Evolutionary conservation across 1,140 invertebrate genomes (phyloP).

Genomic region (Charaxes varanes): DNA sequence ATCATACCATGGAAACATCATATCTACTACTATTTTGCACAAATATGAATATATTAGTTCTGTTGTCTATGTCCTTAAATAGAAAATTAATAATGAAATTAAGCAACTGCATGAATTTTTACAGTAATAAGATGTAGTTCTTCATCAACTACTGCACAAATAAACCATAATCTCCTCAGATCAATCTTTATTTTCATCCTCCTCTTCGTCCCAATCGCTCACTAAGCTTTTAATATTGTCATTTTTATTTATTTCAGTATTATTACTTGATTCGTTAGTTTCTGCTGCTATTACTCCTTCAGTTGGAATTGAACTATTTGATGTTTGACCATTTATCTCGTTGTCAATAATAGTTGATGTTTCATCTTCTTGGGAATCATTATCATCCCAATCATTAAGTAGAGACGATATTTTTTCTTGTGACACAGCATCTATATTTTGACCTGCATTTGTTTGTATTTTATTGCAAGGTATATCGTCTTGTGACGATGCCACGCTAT

Average conservation of each 20-base stretch:
- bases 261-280: slow-evolving; percentile 4
- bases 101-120: no score
- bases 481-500: slow-evolving; percentile 1
- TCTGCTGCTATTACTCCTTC: slow-evolving; percentile 3
- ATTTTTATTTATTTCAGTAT: slow-evolving; percentile 25
- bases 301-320: neutral
- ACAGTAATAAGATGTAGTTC: no score
- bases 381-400: slow-evolving; percentile 71
- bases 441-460: slow-evolving; percentile 5
- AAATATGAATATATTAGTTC: no score
- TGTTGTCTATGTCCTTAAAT: no score
- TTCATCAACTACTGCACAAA: no score
- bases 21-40: no score
- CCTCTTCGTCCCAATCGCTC: slow-evolving; percentile 66
- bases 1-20: no score
- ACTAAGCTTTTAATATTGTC: slow-evolving; percentile 62
- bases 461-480: slow-evolving; percentile 1
- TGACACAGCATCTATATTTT: slow-evolving; percentile 6
- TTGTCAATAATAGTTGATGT: slow-evolving; percentile 3
- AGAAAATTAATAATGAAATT: no score
- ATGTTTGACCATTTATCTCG: slow-evolving; percentile 1
- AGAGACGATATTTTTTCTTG: slow-evolving; percentile 62
- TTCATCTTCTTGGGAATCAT: slow-evolving; percentile 58
- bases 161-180: neutral
- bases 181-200: slow-evolving; percentile 43